These are phyloP conservation scores for Vicugna pacos DNA, from an alignment of 2,113 vertebrate species.

Conservation along the genomic window DNA sequence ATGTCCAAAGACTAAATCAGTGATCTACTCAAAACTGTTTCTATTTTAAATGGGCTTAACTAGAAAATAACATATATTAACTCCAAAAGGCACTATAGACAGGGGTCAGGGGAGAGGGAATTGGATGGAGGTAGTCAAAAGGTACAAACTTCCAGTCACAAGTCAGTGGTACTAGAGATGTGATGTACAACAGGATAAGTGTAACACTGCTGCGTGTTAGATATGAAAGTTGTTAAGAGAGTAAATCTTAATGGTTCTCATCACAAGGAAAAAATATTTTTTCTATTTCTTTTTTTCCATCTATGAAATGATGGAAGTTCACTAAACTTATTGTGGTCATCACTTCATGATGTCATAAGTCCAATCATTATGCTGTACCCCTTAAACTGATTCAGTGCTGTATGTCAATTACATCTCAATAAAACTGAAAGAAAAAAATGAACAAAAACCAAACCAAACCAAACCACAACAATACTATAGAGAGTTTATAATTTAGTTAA, in stretches of 20 bases:
- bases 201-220: neutral
- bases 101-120: neutral
- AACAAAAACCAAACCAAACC: neutral
- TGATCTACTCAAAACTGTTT: neutral
- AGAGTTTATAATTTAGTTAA: neutral
- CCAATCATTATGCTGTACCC: neutral
- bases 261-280: neutral
- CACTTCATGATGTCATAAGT: neutral
- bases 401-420: neutral
- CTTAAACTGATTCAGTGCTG: neutral
- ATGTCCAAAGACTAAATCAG: neutral
- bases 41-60: neutral
- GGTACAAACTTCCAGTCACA: neutral
- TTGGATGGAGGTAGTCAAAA: neutral
- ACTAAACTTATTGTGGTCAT: neutral
- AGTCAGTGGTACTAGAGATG: neutral
- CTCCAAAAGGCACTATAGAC: neutral
- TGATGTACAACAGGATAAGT: neutral
- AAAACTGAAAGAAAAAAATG: neutral
- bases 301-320: neutral
- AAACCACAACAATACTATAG: neutral
- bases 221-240: neutral
- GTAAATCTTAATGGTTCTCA: neutral
- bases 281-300: neutral
- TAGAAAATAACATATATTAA: neutral